Evolutionary conservation across 2,113 vertebrate genomes (phyloP), one percentile per base, ranked within the genome.

Genomic region (Myocastor coypus): DNA sequence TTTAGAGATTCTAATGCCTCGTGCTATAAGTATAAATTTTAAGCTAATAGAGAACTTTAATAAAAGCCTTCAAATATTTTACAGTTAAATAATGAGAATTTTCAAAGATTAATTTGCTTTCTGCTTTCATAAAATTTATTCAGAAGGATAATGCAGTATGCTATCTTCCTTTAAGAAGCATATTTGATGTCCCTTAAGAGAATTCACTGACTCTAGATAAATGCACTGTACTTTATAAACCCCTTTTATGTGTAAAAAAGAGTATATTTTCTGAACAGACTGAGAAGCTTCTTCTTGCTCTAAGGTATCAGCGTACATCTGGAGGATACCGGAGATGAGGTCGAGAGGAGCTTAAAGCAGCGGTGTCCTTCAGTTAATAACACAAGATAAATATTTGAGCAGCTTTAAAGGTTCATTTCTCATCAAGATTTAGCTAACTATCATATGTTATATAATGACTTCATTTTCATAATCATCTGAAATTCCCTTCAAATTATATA

Each of bases 381-480:
- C 52, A 96, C 30, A 96, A 97, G 94, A 98, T 92, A 97, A 97
- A 95, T 97, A 96, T 96, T 95, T 95, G 66, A 98, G 7, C 87
- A 63, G 64, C 87, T 84, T 3, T 46, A 97, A 98, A 96, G 68
- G 1, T 2, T 95, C 83, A 34, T 95, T 98, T 95, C 28, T 96
- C 97, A 85, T 96, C 90, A 82, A 96, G n/a, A 96, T 97, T 98
- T 87, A 94, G 20, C 20, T 96, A 63, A 34, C 42, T 92, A 83
- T 94, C 86, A 61, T 96, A 83, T 95, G 6, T 57, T 97, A 92
- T 16, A 1, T 78, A 97, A 88, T 57, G 89, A n/a, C 86, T 95
- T 97, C 1, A 96, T 95, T 96, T 97, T 71, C 42, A 75, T 87
- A 19, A 93, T 89, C 71, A 96, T 50, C 24, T 91, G n/a, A 89